Base-by-base conservation (phyloP, 2,888 invertebrate genomes). In the Agrotis exclamationis region DNA sequence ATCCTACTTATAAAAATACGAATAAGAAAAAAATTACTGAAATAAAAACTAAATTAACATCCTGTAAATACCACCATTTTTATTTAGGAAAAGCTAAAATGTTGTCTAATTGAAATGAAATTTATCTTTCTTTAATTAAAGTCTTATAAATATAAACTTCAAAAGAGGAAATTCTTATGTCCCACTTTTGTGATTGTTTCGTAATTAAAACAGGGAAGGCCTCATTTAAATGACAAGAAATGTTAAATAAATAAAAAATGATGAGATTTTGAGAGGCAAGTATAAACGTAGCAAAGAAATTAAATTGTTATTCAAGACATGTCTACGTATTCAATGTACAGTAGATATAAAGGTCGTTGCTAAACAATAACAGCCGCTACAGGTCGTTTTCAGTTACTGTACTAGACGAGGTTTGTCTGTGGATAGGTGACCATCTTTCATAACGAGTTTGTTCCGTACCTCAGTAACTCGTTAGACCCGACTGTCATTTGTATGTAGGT, bases 91-190 rank as follows among this genome's bases (percentile, higher is more conserved):
- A 51, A n/a, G 20, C 13, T 57, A 14, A 44, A 70, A 44, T 50
- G 22, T 48, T 24, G 22, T 57, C 24, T 28, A 51, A 73, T 57
- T 57, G n/a, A 47, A 60, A 71, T 11, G 45, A 24, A 56, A 63
- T 24, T 53, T 58, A 3, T 20, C 9, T 63, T 69, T 39, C 44
- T 59, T 50, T 51, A 45, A 71, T 78, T 54, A 63, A 63, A 63
- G 6, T 72, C 18, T 53, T 39, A 3, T 24, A 58, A 53, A 77
- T 33, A 63, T n/a, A 54, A 68, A 76, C 14, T 47, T 45, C 56
- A 22, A 57, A 66, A 16, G n/a, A 56, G 22, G 24, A 60, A 77
- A 28, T 60, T 13, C 5, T 5, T 54, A 4, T 50, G 20, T 24
- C 65, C 9, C 2, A 6, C 14, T 44, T 56, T 16, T 20, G 2